phyloP scores from a whole-genome alignment of 2,797 vertebrate genomes.

The Balearica regulorum region DNA sequence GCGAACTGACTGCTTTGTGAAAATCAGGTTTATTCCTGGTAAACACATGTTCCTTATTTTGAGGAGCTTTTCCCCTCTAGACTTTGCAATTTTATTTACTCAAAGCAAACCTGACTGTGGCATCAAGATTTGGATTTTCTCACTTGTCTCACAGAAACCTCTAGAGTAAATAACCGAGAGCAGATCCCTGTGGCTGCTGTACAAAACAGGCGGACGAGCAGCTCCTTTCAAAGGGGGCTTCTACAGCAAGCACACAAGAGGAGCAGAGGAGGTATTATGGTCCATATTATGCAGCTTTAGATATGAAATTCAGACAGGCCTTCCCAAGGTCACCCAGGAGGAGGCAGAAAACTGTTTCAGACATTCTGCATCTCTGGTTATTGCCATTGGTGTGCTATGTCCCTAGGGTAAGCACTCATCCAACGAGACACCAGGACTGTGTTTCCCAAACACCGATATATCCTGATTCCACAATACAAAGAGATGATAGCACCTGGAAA shows the following conservation, averaged over 20 bases:
- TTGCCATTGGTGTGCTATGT: fast-evolving
- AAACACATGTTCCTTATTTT: not conserved
- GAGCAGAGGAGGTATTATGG: not conserved
- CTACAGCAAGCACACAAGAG: not conserved
- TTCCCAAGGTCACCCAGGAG: not conserved
- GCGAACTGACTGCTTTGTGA: not conserved
- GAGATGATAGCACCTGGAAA: not conserved
- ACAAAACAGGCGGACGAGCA: not conserved
- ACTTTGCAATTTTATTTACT: not conserved
- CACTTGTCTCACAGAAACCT: not conserved
- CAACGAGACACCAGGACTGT: not conserved
- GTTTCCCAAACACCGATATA: not conserved
- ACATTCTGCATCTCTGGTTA: not conserved
- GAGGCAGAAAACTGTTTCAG: not conserved
- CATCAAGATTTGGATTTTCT: not conserved
- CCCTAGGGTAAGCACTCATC: not conserved
- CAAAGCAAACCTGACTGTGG: not conserved
- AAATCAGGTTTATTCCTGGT: not conserved
- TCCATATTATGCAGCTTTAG: not conserved
- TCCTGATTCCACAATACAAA: not conserved
- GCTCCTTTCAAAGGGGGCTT: not conserved
- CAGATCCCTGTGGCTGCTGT: not conserved
- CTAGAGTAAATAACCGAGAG: not conserved
- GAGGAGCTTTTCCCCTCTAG: not conserved
- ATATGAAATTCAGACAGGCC: not conserved